Evolutionary conservation across 2,797 vertebrate genomes (phyloP).

Genomic region (Oryzias sinensis): DNA sequence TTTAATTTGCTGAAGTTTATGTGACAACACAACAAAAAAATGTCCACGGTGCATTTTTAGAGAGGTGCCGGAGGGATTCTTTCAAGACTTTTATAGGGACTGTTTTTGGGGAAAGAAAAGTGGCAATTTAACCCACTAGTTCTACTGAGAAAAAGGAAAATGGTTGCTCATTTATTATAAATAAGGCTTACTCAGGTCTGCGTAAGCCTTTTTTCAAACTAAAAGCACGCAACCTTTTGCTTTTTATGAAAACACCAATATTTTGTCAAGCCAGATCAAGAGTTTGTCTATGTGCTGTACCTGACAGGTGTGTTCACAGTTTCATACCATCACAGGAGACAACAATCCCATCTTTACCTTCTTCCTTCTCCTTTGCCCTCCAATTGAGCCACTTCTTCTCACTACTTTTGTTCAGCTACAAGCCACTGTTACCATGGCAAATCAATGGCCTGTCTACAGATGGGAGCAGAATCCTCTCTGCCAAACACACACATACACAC

Average conservation of each 20-base stretch:
- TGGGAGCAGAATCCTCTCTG: slow-evolving; percentile 58
- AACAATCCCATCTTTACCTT: slow-evolving; percentile 6
- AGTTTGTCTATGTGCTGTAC: no score
- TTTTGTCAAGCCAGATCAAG: no score
- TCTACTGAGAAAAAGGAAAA: slow-evolving; percentile 62
- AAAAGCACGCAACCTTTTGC: slow-evolving; percentile 35
- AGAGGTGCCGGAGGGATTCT: slow-evolving; percentile 21
- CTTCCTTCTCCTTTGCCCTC: slow-evolving; percentile 7
- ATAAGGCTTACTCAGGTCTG: slow-evolving; percentile 67
- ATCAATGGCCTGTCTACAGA: slow-evolving; percentile 71
- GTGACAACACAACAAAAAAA: slow-evolving; percentile 27
- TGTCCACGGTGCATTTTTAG: slow-evolving; percentile 30
- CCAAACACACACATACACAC: slow-evolving; percentile 11
- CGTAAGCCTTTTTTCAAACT: slow-evolving; percentile 65
- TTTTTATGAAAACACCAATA: no score
- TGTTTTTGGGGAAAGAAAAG: slow-evolving; percentile 23
- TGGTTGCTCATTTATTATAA: slow-evolving; percentile 70
- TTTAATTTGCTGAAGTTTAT: slow-evolving; percentile 29
- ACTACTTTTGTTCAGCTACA: slow-evolving; percentile 66
- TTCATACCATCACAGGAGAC: slow-evolving; percentile 24
- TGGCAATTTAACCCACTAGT: slow-evolving; percentile 57
- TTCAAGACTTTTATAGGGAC: slow-evolving; percentile 19
- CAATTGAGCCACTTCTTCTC: slow-evolving; percentile 46
- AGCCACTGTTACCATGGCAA: slow-evolving; percentile 70
- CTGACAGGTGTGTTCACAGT: slow-evolving; percentile 12